phyloP scores from a whole-genome alignment of 1,140 invertebrate species.

The Acarapis woodi region DNA sequence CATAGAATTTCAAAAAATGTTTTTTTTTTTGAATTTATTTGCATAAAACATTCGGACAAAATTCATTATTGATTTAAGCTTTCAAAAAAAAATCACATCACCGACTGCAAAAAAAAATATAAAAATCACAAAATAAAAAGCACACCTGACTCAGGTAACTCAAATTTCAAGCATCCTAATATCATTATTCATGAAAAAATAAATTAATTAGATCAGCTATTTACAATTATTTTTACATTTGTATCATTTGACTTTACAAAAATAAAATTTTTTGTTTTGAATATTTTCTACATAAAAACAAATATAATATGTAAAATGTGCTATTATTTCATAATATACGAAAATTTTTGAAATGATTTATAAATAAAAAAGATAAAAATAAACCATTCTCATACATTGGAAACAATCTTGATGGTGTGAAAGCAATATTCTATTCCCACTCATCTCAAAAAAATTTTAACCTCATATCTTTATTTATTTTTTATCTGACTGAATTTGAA shows the following conservation, averaged over 20 bases:
- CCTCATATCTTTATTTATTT: no score
- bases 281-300: background rate
- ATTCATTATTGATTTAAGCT: no score
- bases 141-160: no score
- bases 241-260: background rate
- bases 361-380: background rate
- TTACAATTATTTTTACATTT: background rate
- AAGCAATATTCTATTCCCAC: background rate
- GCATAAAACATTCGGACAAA: no score
- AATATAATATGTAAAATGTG: background rate
- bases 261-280: background rate
- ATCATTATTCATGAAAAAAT: background rate
- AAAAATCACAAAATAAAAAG: no score
- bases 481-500: no score
- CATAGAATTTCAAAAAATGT: no score
- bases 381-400: background rate
- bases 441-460: background rate
- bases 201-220: background rate
- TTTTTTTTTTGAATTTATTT: no score
- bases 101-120: no score
- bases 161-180: no score
- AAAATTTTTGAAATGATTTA: background rate
- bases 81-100: no score
- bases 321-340: background rate
- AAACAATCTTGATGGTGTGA: background rate